Conservation (phyloP, 2,888 invertebrate species). For the Hedychridium roseum region DNA sequence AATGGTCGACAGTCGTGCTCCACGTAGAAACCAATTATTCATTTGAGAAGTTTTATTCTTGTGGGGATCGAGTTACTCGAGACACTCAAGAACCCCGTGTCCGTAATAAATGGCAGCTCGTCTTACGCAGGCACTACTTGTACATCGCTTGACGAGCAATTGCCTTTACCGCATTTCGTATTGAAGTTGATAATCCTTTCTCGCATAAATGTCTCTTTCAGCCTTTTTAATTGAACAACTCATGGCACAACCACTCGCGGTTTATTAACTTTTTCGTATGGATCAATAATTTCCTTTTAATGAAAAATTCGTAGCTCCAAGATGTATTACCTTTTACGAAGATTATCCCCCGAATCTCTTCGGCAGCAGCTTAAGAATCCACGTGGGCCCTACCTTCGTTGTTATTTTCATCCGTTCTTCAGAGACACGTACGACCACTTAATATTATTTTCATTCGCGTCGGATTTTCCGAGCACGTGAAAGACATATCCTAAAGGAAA, state of each 20-base stretch:
- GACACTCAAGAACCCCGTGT: conserved; percentile 17
- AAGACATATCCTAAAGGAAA: conserved; percentile 24
- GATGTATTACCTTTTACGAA: too few relatives aligned
- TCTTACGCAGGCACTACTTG: conserved; percentile 31
- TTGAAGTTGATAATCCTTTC: conserved; percentile 1
- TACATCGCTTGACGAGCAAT: too few relatives aligned
- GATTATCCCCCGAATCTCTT: too few relatives aligned
- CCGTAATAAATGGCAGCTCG: conserved; percentile 31
- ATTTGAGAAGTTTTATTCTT: conserved; percentile 33
- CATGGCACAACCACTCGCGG: too few relatives aligned
- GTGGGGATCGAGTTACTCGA: conserved; percentile 29
- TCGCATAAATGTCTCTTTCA: not conserved
- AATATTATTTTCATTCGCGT: conserved; percentile 36
- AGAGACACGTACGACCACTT: conserved; percentile 28
- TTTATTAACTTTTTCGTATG: too few relatives aligned
- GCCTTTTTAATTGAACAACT: not conserved
- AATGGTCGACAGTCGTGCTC: not conserved
- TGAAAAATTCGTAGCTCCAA: too few relatives aligned
- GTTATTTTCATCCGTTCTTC: conserved; percentile 1
- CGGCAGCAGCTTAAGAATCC: too few relatives aligned
- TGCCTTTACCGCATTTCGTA: too few relatives aligned
- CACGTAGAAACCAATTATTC: conserved; percentile 13
- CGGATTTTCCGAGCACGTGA: conserved; percentile 29
- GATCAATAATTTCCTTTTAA: too few relatives aligned
- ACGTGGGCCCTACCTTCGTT: too few relatives aligned